A percentile compares a stretch with the other conserved stretches of the same genome.
Evolutionary conservation across 2,113 vertebrate species (phyloP).

Genomic region (Apteryx mantelli): DNA sequence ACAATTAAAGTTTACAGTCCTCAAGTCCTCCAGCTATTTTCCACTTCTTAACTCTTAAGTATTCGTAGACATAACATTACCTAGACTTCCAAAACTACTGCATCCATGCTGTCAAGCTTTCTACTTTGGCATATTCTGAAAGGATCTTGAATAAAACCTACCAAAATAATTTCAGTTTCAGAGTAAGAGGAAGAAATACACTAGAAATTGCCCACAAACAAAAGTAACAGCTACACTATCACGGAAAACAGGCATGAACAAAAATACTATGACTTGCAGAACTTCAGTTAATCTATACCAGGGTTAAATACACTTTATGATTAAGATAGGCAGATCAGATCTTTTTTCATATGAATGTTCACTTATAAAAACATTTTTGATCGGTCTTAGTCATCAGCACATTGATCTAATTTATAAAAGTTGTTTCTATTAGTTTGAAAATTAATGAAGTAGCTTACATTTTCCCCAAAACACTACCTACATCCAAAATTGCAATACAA

Average conservation of each 20-base stretch:
- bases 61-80: not conserved
- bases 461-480: not conserved
- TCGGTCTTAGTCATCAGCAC: not conserved
- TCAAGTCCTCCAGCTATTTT: not conserved
- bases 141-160: not conserved
- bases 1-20: not conserved
- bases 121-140: not conserved
- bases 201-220: not conserved
- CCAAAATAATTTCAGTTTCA: not conserved
- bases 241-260: not conserved
- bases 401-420: not conserved
- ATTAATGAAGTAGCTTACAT: not conserved
- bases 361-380: not conserved
- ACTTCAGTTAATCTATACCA: not conserved
- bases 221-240: not conserved
- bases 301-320: not conserved
- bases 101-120: not conserved
- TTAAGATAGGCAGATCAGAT: not conserved
- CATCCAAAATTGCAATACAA: not conserved
- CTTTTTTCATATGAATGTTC: not conserved
- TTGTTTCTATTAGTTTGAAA: not conserved
- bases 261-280: not conserved
- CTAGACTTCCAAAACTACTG: not conserved
- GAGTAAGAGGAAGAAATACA: not conserved
- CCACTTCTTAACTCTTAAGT: constrained; percentile 3